These are phyloP conservation scores for Puma concolor DNA, from an alignment of 2,113 vertebrate genomes.

Conservation along the genomic window DNA sequence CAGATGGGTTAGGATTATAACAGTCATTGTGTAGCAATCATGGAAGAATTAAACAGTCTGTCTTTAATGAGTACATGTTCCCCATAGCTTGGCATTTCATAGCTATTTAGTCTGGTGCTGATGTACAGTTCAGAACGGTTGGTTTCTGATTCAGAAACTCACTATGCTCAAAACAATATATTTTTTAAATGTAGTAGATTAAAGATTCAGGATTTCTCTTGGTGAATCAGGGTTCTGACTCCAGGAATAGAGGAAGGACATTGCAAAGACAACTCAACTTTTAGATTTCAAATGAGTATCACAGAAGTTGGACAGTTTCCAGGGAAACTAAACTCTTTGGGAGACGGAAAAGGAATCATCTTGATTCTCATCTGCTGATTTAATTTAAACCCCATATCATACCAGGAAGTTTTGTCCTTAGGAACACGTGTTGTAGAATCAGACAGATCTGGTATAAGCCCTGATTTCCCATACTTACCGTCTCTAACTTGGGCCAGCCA, in stretches of 20 bases:
- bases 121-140: neutral
- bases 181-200: neutral
- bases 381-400: neutral
- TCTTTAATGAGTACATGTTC: neutral
- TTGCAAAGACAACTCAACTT: neutral
- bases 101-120: neutral
- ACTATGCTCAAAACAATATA: neutral
- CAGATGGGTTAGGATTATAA: neutral
- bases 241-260: neutral
- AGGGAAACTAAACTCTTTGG: constrained; percentile 6
- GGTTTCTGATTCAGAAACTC: neutral
- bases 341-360: neutral
- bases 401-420: neutral
- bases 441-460: neutral
- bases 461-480: neutral
- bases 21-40: neutral
- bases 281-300: neutral
- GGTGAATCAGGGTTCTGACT: neutral
- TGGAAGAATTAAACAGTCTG: neutral
- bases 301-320: neutral
- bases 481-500: neutral
- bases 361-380: neutral
- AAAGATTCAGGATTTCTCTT: neutral
- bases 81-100: neutral
- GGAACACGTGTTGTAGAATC: neutral